Conservation (phyloP, 1,140 invertebrate species). For the Chymomyza costata region DNA sequence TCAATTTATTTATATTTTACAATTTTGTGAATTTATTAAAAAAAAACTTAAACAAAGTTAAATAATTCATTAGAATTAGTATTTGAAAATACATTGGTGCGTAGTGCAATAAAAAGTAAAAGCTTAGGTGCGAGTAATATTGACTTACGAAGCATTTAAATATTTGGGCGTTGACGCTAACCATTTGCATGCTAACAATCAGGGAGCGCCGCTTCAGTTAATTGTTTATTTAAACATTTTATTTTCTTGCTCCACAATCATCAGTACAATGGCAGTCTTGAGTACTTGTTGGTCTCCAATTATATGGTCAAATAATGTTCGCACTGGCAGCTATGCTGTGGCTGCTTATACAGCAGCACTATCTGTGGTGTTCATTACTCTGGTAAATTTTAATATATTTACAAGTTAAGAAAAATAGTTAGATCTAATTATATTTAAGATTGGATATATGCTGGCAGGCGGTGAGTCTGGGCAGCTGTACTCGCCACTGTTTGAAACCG, state of each 20-base stretch:
- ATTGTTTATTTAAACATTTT: constrained; percentile 17
- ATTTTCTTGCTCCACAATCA: not conserved
- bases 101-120: not conserved
- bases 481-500: constrained; percentile 90
- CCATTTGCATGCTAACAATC: not conserved
- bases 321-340: constrained; percentile 84
- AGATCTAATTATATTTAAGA: constrained; percentile 35
- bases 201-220: not conserved
- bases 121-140: no score
- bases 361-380: constrained; percentile 84
- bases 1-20: not conserved
- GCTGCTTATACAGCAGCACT: constrained; percentile 86
- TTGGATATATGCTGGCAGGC: constrained; percentile 84
- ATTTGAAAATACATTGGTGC: no score
- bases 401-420: not conserved
- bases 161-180: constrained; percentile 1
- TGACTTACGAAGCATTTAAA: no score
- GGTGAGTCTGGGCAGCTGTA: constrained; percentile 91
- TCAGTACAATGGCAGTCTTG: constrained; percentile 80
- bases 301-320: constrained; percentile 87
- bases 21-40: not conserved
- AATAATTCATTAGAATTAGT: no score
- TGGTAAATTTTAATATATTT: constrained; percentile 76
- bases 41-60: not conserved
- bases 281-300: constrained; percentile 91